Conservation (phyloP, 2,888 invertebrate genomes). For the Pseudolycoriella hygida region DNA sequence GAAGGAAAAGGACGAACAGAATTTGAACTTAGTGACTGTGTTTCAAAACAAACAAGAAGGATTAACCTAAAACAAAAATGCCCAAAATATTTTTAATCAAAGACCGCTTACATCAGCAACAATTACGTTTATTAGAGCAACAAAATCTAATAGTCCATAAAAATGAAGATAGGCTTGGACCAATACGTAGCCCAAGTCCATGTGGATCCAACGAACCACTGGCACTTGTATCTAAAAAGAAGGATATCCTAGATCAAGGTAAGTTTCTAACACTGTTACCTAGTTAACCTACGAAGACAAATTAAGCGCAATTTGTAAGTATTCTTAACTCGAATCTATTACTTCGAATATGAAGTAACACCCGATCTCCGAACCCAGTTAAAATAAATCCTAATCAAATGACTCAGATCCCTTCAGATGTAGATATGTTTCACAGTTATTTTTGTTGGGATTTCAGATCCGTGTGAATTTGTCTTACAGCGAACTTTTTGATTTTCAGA, state of each 20-base stretch:
- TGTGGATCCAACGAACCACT: constrained; percentile 40
- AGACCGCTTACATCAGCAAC: constrained; percentile 82
- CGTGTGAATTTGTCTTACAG: too few relatives aligned
- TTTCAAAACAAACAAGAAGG: neutral
- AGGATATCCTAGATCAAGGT: constrained; percentile 28
- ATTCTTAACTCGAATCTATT: too few relatives aligned
- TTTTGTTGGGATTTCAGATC: too few relatives aligned
- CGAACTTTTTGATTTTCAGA: too few relatives aligned
- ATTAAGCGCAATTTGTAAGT: too few relatives aligned
- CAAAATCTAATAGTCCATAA: constrained; percentile 55
- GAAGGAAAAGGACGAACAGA: neutral
- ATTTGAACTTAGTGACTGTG: neutral
- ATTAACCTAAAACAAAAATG: constrained; percentile 33
- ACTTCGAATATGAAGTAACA: too few relatives aligned
- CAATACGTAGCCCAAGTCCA: constrained; percentile 16
- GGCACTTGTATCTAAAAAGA: constrained; percentile 37
- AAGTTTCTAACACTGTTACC: constrained; percentile 17
- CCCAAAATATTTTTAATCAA: constrained; percentile 88
- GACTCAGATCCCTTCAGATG: too few relatives aligned
- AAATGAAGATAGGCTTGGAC: constrained; percentile 39
- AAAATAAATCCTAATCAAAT: too few relatives aligned
- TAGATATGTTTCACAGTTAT: too few relatives aligned
- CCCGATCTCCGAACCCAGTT: too few relatives aligned
- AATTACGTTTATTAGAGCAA: constrained; percentile 63
- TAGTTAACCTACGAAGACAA: too few relatives aligned